Evolutionary conservation across 2,113 vertebrate species (phyloP), one percentile per base, ranked within the genome.

Genomic region (Myrmophylax atrothorax): DNA sequence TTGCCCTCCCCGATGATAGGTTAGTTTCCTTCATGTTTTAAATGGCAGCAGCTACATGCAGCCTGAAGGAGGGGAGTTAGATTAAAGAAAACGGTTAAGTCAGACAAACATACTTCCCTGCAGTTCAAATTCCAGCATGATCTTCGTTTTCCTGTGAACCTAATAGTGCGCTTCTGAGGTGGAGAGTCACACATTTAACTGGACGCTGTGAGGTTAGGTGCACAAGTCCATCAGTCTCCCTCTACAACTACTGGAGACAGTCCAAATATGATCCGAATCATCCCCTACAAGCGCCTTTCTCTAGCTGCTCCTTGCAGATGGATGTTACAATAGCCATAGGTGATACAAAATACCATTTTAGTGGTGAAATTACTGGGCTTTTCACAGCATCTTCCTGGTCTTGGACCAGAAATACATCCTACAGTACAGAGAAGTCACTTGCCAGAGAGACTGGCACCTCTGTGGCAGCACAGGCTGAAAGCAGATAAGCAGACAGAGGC

Each of bases 191-290:
- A 42, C 18, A 5, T 13, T 60, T 76, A 44, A 37, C 25, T 56
- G 63, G 63, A 6, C 33, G 20, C n/a, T 58, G 58, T 37, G 42
- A 37, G n/a, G 29, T n/a, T 31, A 6, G 0, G 1, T 7, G 25
- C 33, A 15, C 14, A 40, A 31, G 18, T 60, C 38, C 18, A 29
- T 60, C 35, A 12, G 26, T 23, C 38, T 90, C 26, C n/a, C 44
- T 19, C 9, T 81, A n/a, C 8, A 0, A 55, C 73, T 47, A 53
- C 29, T 42, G 75, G 31, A 66, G 52, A 56, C 58, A 64, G 26
- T 38, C 59, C 31, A 40, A 19, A 50, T 38, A 31, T 14, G 24
- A 35, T 18, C 2, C 10, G 53, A 19, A 8, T 75, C 25, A 29
- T 40, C 33, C 7, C 16, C 67, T 55, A 10, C 25, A 66, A 69